Base-by-base conservation (phyloP, 2,888 invertebrate species). In the Cryptus armator region DNA sequence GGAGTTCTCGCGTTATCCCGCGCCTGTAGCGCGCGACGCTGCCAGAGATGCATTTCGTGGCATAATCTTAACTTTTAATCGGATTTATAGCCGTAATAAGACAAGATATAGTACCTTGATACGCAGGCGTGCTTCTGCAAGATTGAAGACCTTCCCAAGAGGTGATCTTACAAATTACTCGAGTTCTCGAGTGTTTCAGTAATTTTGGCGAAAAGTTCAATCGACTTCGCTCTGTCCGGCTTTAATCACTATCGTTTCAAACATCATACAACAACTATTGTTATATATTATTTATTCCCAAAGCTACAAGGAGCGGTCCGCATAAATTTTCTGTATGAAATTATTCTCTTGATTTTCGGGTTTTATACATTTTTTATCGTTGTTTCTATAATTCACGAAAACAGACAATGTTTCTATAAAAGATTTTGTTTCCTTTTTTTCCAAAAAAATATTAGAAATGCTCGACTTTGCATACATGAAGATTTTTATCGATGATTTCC, bases 51-150 rank as follows among this genome's bases (percentile, higher is more conserved):
- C 59, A 68, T 75, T 62, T 46, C 67, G 51, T 43, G 43, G 62
- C 68, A 75, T 62, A 68, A 81, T 59, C 68, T 68, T 43, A 74
- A 81, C 74, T 81, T 81, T 81, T 76, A 76, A 70, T 81, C 68
- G 53, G 64, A 81, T 76, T 76, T 62, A 44, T n/a, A 53, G 43
- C 16, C 9, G n/a, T 72, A 29, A 66, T 64, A 53, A 29, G 51
- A 24, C 14, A 46, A 66, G 44, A 66, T 71, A 71, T 14, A 51
- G 19, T 59, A 9, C 68, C 6, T 19, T 12, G 12, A 72, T 32
- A 71, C 29, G 32, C n/a, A 62, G 70, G 14, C 43, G 37, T 5
- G 37, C 64, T 51, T 53, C 64, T 37, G 29, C n/a, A 53, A 66
- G 72, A 72, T 66, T 72, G 51, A 79, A 71, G 51, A 71, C 64